Evolutionary conservation across 2,113 vertebrate genomes (phyloP), one percentile per base, ranked within the genome.

Genomic region (Protomyctophum bolini): DNA sequence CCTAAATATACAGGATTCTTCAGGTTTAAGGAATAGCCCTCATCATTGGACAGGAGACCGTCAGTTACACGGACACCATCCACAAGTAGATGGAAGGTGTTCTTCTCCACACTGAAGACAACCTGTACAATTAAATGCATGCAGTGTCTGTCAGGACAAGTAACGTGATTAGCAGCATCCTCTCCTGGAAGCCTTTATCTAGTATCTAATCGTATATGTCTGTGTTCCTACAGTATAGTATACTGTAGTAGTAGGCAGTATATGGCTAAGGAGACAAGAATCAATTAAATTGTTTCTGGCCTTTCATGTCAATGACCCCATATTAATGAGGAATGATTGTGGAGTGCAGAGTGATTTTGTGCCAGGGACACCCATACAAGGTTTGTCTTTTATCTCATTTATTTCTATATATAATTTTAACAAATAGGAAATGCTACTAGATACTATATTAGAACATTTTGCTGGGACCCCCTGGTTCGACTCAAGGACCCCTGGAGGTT

Each of bases 51-150:
- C 51, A 94, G 55, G 11, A 12, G 83, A 58, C 90, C 92, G 3
- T 95, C 91, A 5, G 60, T 90, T 57, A 83, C 88, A 54, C 84
- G 92, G 11, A 96, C 64, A 6, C 95, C 95, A 75, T 98, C 94
- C 48, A 97, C 81, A 0, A 95, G 70, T 46, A 98, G 84, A 28
- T 58, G 93, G 1, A 84, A 88, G 0, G 57, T 89, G 51, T 79
- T 76, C 6, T 64, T 90, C 75, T 92, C 89, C 52, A 83, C 90
- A 11, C 93, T 92, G 69, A 95, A 91, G 14, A 85, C 81, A 68
- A 97, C 94, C 96, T 97, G 77, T 47, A 28, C 3, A 67, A 29
- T 41, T 41, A 41, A 41, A 41, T 41, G 5, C 33, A 41, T 41
- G 33, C 2, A 21, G 21, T 41, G 33, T 10, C 14, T 68, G 51